Evolutionary conservation across 2,113 vertebrate genomes (phyloP).

Genomic region (Drymodes brunneopygia): DNA sequence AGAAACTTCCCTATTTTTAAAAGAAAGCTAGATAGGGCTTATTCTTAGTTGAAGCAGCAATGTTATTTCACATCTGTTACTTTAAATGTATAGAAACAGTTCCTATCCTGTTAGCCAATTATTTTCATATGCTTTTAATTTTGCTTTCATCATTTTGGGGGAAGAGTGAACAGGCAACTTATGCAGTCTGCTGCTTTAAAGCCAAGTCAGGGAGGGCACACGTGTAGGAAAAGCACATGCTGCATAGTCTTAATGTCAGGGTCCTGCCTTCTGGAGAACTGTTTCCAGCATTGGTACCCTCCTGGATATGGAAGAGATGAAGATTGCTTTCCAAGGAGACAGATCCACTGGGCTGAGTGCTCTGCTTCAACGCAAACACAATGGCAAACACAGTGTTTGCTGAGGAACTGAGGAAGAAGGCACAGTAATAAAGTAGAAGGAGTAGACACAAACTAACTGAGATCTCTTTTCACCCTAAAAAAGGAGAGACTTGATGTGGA

Average conservation of each 20-base stretch:
- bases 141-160: not conserved
- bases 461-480: not conserved
- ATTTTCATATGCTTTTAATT: constrained; percentile 40
- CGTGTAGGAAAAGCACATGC: not conserved
- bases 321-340: not conserved
- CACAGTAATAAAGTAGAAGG: not conserved
- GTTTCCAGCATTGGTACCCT: not conserved
- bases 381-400: not conserved
- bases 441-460: not conserved
- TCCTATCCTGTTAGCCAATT: not conserved
- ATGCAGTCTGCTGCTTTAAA: not conserved
- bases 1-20: not conserved
- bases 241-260: not conserved
- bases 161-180: not conserved
- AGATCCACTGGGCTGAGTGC: not conserved
- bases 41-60: not conserved
- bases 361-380: not conserved
- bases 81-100: constrained; percentile 16
- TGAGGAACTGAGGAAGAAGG: not conserved
- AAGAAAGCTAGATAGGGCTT: not conserved
- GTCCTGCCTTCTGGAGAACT: not conserved
- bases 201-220: not conserved
- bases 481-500: not conserved
- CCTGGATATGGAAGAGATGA: not conserved
- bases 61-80: constrained; percentile 8